phyloP scores from a whole-genome alignment of 2,113 vertebrate species.

The Ochotona princeps region DNA sequence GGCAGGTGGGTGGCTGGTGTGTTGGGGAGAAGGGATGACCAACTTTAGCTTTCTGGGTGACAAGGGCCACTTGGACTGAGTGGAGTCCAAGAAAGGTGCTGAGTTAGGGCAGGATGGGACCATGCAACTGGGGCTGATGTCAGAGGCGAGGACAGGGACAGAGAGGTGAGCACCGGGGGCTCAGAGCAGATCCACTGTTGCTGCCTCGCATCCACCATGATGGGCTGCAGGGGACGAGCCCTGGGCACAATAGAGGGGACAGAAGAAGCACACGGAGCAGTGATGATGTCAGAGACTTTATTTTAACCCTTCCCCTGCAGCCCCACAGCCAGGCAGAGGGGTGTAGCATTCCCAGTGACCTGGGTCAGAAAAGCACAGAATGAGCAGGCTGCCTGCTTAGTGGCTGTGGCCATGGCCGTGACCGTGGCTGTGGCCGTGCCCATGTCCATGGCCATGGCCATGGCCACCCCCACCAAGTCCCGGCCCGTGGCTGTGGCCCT shows the following conservation, averaged over 20 bases:
- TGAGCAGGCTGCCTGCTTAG: conserved; percentile 2
- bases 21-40: fast-evolving
- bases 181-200: background rate
- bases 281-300: conserved; percentile 52
- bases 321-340: background rate
- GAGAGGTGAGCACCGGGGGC: background rate
- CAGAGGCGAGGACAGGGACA: background rate
- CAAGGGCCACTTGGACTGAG: background rate
- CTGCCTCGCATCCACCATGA: background rate
- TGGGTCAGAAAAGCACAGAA: background rate
- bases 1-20: background rate
- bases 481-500: conserved; percentile 1
- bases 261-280: background rate
- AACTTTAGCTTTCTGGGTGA: background rate
- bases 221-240: background rate
- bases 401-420: background rate
- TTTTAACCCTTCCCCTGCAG: background rate
- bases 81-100: background rate
- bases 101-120: background rate
- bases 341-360: background rate
- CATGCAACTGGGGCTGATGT: background rate
- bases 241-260: fast-evolving
- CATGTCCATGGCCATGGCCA: fast-evolving
- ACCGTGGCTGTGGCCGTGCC: background rate
- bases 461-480: background rate